A percentile compares a stretch with the other conserved stretches of the same genome.
Evolutionary conservation across 2,797 vertebrate species (phyloP).

Genomic region (Xenops minutus): DNA sequence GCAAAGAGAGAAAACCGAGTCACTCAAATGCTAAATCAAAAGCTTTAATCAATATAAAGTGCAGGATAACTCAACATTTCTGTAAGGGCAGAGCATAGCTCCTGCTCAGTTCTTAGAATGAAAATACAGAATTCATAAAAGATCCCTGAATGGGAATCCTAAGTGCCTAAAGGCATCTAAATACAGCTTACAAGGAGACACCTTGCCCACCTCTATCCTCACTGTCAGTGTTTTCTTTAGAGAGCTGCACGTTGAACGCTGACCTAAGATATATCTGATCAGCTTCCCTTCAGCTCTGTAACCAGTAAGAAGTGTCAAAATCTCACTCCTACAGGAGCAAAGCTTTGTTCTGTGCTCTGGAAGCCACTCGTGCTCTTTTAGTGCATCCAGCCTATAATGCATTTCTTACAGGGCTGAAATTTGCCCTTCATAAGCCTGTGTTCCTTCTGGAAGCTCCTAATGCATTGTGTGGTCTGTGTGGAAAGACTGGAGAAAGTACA

Average conservation of each 20-base stretch:
- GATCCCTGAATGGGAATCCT: neutral
- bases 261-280: neutral
- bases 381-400: rapidly evolving
- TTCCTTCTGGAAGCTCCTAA: neutral
- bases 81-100: neutral
- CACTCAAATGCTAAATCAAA: neutral
- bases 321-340: neutral
- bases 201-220: neutral
- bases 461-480: rapidly evolving
- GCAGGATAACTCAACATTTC: neutral
- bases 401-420: neutral
- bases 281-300: neutral
- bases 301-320: neutral
- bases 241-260: neutral
- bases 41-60: neutral
- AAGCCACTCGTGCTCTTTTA: neutral
- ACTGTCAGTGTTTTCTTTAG: neutral
- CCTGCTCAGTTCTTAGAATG: neutral
- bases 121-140: neutral
- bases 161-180: neutral
- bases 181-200: neutral
- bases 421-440: neutral
- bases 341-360: neutral
- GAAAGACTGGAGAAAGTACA: neutral
- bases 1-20: neutral